Percentiles rank a stretch among this genome's conserved stretches.
These are phyloP conservation scores for Scrobipalpa costella DNA, from an alignment of 2,888 invertebrate genomes.

Conservation along the genomic window DNA sequence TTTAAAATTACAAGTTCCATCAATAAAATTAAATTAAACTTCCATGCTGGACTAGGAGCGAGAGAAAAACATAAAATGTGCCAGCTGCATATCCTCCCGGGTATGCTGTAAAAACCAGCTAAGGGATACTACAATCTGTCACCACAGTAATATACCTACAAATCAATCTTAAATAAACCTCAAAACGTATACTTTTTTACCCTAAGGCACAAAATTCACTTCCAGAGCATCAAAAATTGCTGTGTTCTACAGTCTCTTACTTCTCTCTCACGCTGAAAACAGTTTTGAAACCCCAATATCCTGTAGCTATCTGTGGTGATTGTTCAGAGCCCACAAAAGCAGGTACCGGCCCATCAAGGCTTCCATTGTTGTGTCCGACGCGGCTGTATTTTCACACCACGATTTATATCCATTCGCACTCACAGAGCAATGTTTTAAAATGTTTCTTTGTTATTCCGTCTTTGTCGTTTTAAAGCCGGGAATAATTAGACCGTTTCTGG, in stretches of 20 bases:
- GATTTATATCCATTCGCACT: conserved; percentile 19
- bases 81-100: too few relatives aligned
- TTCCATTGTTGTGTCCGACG: neutral
- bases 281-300: conserved; percentile 15
- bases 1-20: too few relatives aligned
- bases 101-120: too few relatives aligned
- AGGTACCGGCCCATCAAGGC: conserved; percentile 16
- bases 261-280: neutral
- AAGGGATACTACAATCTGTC: too few relatives aligned
- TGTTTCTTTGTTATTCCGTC: conserved; percentile 2
- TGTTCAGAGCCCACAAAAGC: conserved; percentile 11
- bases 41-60: too few relatives aligned
- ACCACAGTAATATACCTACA: too few relatives aligned
- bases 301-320: neutral
- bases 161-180: too few relatives aligned
- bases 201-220: too few relatives aligned
- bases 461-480: conserved; percentile 6
- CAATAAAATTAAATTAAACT: too few relatives aligned
- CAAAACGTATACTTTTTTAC: too few relatives aligned
- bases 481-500: neutral
- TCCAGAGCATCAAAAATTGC: too few relatives aligned
- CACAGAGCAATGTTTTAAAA: conserved; percentile 17
- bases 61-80: too few relatives aligned
- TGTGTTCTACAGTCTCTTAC: neutral
- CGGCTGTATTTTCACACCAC: neutral